Evolutionary conservation across 2,888 invertebrate genomes (phyloP).

Genomic region (Stenotaenia linearis): DNA sequence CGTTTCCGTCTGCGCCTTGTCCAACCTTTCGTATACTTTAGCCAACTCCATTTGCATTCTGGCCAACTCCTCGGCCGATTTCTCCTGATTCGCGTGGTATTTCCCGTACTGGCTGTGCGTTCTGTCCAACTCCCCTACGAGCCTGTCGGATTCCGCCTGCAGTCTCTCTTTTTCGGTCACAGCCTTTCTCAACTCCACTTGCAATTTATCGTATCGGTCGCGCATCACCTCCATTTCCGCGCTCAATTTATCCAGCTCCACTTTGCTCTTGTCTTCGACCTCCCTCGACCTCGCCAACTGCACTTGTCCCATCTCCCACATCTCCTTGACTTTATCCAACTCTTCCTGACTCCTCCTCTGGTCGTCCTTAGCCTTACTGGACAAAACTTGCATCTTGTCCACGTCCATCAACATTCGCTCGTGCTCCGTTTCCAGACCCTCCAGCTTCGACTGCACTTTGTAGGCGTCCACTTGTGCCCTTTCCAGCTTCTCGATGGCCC

Average conservation of each 20-base stretch:
- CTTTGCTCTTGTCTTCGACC: slow-evolving; percentile 82
- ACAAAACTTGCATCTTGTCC: slow-evolving; percentile 73
- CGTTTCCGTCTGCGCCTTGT: slow-evolving; percentile 73
- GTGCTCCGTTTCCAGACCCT: slow-evolving; percentile 78
- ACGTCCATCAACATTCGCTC: slow-evolving; percentile 77
- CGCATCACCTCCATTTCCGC: slow-evolving; percentile 81
- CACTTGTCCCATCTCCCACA: slow-evolving; percentile 78
- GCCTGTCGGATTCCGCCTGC: slow-evolving; percentile 43
- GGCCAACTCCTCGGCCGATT: slow-evolving; percentile 82
- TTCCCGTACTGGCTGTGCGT: slow-evolving; percentile 80
- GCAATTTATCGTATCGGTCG: slow-evolving; percentile 80
- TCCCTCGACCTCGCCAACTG: slow-evolving; percentile 81
- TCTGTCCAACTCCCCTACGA: slow-evolving; percentile 66
- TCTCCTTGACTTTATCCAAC: slow-evolving; percentile 74
- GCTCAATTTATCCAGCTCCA: slow-evolving; percentile 67
- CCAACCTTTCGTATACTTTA: slow-evolving; percentile 85
- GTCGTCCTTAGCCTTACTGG: slow-evolving; percentile 76
- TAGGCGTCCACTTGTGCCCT: slow-evolving; percentile 82
- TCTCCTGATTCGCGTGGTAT: slow-evolving; percentile 76
- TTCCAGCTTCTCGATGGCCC: slow-evolving; percentile 66
- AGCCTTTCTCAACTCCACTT: slow-evolving; percentile 72
- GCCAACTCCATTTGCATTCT: slow-evolving; percentile 82
- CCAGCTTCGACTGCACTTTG: slow-evolving; percentile 79
- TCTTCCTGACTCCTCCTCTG: slow-evolving; percentile 82
- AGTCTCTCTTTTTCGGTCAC: slow-evolving; percentile 44